Evolutionary conservation across 30 jellyfish, hydroid and myxozoan genomes (phyloP).

Genomic region (Chrysaora quinquecirrha): DNA sequence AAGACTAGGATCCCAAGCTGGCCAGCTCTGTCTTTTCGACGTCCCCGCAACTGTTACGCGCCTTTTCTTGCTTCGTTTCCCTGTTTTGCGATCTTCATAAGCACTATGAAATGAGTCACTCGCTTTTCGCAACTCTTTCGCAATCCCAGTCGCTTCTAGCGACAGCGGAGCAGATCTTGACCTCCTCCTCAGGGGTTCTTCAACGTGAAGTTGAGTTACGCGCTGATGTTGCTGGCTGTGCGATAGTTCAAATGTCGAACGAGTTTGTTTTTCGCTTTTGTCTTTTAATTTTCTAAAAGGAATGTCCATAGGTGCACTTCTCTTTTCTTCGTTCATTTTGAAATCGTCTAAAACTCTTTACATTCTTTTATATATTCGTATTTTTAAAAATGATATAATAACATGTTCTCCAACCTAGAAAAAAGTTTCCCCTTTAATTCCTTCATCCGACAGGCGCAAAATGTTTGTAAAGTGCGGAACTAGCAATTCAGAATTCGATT

Average conservation of each 20-base stretch:
- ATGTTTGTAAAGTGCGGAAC: too few species aligned
- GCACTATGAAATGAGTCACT: conserved; percentile 68
- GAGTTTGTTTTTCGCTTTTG: conserved; percentile 11
- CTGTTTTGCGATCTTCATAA: conserved; percentile 28
- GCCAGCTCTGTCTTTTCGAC: conserved; percentile 55
- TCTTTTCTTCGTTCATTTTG: not conserved
- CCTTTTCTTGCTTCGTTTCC: conserved; percentile 3
- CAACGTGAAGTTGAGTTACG: conserved; percentile 27
- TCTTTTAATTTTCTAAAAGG: not conserved
- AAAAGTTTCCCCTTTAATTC: too few species aligned
- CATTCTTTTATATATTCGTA: too few species aligned
- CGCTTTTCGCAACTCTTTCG: conserved; percentile 55
- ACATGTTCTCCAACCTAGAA: too few species aligned
- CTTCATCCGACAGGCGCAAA: too few species aligned
- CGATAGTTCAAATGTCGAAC: conserved; percentile 54
- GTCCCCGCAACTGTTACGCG: conserved; percentile 36
- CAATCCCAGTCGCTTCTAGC: conserved; percentile 75
- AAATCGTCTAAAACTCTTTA: too few species aligned
- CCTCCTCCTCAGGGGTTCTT: conserved; percentile 56
- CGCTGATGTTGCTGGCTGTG: not conserved
- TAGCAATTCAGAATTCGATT: too few species aligned
- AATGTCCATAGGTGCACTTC: not conserved
- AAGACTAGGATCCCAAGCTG: conserved; percentile 38
- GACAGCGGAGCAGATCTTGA: conserved; percentile 81
- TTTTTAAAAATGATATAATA: too few species aligned